phyloP scores from a whole-genome alignment of 2,888 invertebrate genomes.

The Muschampia plurimacula region DNA sequence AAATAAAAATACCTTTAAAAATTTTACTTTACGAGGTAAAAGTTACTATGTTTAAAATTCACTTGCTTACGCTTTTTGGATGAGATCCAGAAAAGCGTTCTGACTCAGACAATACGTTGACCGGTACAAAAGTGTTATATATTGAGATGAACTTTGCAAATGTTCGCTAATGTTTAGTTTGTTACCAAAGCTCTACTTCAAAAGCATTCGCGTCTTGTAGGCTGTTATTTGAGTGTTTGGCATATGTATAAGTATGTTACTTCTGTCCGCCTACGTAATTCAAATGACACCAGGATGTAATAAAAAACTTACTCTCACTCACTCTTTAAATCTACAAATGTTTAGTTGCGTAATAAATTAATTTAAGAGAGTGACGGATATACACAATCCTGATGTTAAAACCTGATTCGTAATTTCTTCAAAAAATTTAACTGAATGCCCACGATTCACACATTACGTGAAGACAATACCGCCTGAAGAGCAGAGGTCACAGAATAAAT shows the following conservation, averaged over 20 bases:
- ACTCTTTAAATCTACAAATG: slow-evolving; percentile 15
- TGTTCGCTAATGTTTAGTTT: neutral
- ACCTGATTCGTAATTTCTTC: neutral
- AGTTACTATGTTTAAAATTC: slow-evolving; percentile 42
- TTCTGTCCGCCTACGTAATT: slow-evolving; percentile 27
- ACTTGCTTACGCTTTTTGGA: slow-evolving; percentile 32
- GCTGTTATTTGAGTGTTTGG: neutral
- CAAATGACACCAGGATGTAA: slow-evolving; percentile 29
- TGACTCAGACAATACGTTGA: slow-evolving; percentile 33
- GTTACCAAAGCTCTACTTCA: neutral
- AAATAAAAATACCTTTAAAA: no score
- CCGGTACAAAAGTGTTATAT: slow-evolving; percentile 22
- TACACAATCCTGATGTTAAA: neutral
- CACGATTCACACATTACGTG: slow-evolving; percentile 60
- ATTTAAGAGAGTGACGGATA: slow-evolving; percentile 19
- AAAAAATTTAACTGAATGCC: neutral
- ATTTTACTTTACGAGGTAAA: slow-evolving; percentile 25
- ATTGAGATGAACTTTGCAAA: slow-evolving; percentile 7
- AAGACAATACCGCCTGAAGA: slow-evolving; percentile 64
- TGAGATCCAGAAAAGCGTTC: slow-evolving; percentile 26
- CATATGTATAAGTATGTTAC: slow-evolving; percentile 5
- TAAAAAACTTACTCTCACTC: slow-evolving; percentile 29
- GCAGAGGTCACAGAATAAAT: slow-evolving; percentile 75
- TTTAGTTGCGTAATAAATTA: slow-evolving; percentile 23
- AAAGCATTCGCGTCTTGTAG: neutral